These are phyloP conservation scores for Halcyon chelicuti DNA, from an alignment of 2,797 vertebrate species.

Conservation along the genomic window DNA sequence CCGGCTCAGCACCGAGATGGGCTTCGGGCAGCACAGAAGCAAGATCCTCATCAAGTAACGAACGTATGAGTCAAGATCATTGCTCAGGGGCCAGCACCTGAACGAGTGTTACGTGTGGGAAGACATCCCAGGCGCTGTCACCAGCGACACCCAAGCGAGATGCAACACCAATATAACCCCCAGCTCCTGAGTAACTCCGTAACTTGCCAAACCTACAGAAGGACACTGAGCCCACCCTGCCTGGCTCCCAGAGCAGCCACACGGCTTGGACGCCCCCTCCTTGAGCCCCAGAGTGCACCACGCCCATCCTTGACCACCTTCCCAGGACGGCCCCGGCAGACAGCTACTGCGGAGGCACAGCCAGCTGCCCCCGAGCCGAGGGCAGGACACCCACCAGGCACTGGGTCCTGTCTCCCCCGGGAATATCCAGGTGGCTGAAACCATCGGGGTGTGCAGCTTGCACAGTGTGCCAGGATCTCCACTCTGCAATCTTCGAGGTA, in stretches of 20 bases:
- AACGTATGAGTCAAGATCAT: rapidly evolving
- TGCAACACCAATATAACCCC: not conserved
- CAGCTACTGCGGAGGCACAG: not conserved
- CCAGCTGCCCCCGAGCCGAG: not conserved
- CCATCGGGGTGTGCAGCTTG: not conserved
- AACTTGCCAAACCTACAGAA: not conserved
- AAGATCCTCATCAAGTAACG: not conserved
- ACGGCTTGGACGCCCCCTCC: rapidly evolving
- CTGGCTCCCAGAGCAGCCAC: rapidly evolving
- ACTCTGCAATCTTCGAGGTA: not conserved
- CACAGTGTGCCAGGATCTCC: rapidly evolving
- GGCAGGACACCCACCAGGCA: not conserved
- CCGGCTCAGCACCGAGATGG: rapidly evolving
- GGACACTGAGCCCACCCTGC: not conserved
- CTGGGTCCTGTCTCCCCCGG: not conserved
- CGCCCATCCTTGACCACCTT: not conserved
- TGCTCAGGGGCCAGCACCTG: not conserved
- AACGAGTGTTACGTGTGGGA: rapidly evolving
- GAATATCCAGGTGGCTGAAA: not conserved
- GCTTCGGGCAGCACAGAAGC: not conserved
- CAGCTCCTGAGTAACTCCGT: not conserved
- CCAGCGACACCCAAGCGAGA: not conserved
- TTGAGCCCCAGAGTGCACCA: rapidly evolving
- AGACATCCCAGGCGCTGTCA: not conserved
- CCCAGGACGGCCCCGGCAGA: not conserved